Evolutionary conservation across 2,113 vertebrate species (phyloP), one percentile per base, ranked within the genome.

Genomic region (Melanocharis versteri): DNA sequence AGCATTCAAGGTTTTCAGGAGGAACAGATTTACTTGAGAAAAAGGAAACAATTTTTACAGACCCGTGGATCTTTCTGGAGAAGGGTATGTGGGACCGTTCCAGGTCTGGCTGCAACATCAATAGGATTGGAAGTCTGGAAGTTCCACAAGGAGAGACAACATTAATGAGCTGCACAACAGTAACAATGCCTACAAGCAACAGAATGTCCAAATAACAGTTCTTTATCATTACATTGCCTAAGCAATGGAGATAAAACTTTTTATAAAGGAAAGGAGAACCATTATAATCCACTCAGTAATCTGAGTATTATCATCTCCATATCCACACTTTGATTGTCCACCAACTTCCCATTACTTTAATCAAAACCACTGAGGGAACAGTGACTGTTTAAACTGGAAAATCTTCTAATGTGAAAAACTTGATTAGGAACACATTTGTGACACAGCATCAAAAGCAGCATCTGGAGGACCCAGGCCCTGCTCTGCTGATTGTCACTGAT

Each of bases 1-100:
- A 56, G 31, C 27, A 16, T 22, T 78, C 45, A 47, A 30, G 27
- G 28, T 47, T 92, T 88, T 62, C 27, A 76, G 37, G 31, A 75
- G 35, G 30, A 92, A 79, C 1, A 62, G 50, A 15, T 86, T 79
- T 54, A 65, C 18, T 47, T 23, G 26, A 61, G 33, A 53, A 37
- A 54, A 80, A 68, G 0, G 2, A 2, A 69, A 33, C 4, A 35
- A 33, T 89, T 64, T 23, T 28, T 94, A 97, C 98, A 92, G 98
- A 99, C 99, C 99, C 99, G 98, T 44, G 99, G 99, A 98, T 99
- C 99, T 97, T 99, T 99, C 91, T 99, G 99, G 68, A 99, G 98
- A 31, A 99, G 98, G 23, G 99, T 99, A 80, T 99, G 99, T 33
- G 99, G 99, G 94, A 99, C 99, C 15, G 98, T 98, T 94, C 99